Evolutionary conservation across 1,140 invertebrate species (phyloP).

Genomic region (Euura saliciscinereae): DNA sequence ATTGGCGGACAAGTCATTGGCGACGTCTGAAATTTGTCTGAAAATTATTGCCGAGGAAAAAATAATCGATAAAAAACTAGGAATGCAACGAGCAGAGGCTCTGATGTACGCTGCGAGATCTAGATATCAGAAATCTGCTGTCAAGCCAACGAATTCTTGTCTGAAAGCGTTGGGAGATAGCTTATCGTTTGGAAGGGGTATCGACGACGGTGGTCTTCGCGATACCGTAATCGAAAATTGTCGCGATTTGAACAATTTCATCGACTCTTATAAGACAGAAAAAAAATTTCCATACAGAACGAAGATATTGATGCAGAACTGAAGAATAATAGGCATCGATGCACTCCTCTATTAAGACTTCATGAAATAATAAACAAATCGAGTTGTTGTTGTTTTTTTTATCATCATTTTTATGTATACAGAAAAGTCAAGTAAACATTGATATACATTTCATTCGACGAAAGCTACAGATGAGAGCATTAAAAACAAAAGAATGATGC

Average conservation of each 20-base stretch:
- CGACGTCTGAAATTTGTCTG: constrained; percentile 10
- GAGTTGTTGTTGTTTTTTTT: too few relatives aligned
- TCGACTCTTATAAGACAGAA: constrained; percentile 24
- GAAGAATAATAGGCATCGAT: neutral
- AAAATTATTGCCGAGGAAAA: constrained; percentile 16
- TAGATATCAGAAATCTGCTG: constrained; percentile 11
- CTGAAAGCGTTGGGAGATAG: constrained; percentile 17
- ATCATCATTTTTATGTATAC: too few relatives aligned
- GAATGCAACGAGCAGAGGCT: constrained; percentile 19
- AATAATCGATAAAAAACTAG: constrained; percentile 10
- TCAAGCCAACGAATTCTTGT: neutral
- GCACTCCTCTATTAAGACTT: too few relatives aligned
- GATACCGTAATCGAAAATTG: constrained; percentile 16
- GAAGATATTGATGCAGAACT: constrained; percentile 31
- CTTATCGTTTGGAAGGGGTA: constrained; percentile 21
- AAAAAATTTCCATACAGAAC: constrained; percentile 20
- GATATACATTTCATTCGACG: too few relatives aligned
- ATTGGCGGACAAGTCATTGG: constrained; percentile 8
- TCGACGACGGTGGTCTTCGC: constrained; percentile 17
- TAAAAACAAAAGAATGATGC: too few relatives aligned
- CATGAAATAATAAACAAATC: too few relatives aligned
- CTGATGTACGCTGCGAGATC: constrained; percentile 18
- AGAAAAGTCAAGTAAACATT: too few relatives aligned
- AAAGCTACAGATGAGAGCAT: too few relatives aligned
- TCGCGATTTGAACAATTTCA: constrained; percentile 15